These are phyloP conservation scores for Cabera pusaria DNA, from an alignment of 2,888 invertebrate species.

Conservation along the genomic window DNA sequence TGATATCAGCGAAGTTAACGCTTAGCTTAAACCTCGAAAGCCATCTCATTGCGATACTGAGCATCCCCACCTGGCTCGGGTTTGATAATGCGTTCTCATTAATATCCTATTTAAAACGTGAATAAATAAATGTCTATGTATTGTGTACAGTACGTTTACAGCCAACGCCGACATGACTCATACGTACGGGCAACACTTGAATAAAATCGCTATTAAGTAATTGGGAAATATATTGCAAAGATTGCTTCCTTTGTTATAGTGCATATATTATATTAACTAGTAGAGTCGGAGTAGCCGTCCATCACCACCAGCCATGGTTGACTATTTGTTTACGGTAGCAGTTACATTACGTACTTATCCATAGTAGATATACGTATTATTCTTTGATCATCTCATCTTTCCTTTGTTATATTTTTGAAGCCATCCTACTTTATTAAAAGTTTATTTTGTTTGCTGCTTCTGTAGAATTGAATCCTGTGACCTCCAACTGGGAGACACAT, in stretches of 20 bases:
- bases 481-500: slow-evolving; percentile 87
- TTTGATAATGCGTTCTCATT: slow-evolving; percentile 43
- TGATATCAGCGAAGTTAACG: slow-evolving; percentile 66
- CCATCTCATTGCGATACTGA: slow-evolving; percentile 52
- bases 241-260: slow-evolving; percentile 48
- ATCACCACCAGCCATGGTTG: slow-evolving; percentile 33
- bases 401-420: slow-evolving; percentile 36
- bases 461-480: slow-evolving; percentile 95
- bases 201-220: slow-evolving; percentile 13
- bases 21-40: slow-evolving; percentile 66
- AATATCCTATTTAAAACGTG: slow-evolving; percentile 44
- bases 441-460: slow-evolving; percentile 81
- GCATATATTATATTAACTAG: slow-evolving; percentile 26
- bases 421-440: slow-evolving; percentile 60
- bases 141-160: slow-evolving; percentile 36
- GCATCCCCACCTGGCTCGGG: slow-evolving; percentile 48
- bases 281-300: slow-evolving; percentile 31
- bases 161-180: slow-evolving; percentile 54
- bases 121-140: slow-evolving; percentile 35
- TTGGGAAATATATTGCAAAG: slow-evolving; percentile 29
- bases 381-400: slow-evolving; percentile 35
- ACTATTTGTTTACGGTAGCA: slow-evolving; percentile 9
- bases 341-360: slow-evolving; percentile 20
- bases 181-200: slow-evolving; percentile 23
- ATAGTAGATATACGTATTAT: slow-evolving; percentile 24